These are phyloP conservation scores for Himalopsyche kuldschensis DNA, from an alignment of 2,888 invertebrate species.

Conservation along the genomic window DNA sequence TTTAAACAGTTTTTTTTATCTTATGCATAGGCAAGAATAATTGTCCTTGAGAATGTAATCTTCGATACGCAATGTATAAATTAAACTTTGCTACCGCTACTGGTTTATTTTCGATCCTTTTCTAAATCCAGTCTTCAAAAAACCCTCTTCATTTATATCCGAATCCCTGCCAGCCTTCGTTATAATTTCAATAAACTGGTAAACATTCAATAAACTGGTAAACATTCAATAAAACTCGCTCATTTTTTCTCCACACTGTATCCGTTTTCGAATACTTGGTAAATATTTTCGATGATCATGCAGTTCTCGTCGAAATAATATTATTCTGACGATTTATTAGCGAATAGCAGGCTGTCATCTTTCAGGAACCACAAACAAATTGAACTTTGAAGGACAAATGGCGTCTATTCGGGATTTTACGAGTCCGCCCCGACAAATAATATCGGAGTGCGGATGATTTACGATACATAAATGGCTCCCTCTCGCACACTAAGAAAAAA, in stretches of 20 bases:
- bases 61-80: too few relatives aligned
- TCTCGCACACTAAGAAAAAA: not conserved
- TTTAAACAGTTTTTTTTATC: too few relatives aligned
- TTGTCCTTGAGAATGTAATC: too few relatives aligned
- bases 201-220: not conserved
- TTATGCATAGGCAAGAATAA: too few relatives aligned
- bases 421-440: not conserved
- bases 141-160: too few relatives aligned
- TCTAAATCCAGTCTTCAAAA: too few relatives aligned
- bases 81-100: too few relatives aligned
- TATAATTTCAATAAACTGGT: not conserved
- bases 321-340: not conserved
- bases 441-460: not conserved
- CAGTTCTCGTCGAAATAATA: not conserved
- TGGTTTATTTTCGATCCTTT: too few relatives aligned
- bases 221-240: not conserved
- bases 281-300: not conserved
- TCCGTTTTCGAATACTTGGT: not conserved
- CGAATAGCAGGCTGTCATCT: not conserved
- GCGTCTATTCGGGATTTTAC: not conserved
- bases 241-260: not conserved
- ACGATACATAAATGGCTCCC: not conserved
- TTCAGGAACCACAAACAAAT: not conserved
- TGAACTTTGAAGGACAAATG: not conserved
- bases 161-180: not conserved